Conservation (phyloP, 2,113 vertebrate genomes). For the Leucopsar rothschildi region DNA sequence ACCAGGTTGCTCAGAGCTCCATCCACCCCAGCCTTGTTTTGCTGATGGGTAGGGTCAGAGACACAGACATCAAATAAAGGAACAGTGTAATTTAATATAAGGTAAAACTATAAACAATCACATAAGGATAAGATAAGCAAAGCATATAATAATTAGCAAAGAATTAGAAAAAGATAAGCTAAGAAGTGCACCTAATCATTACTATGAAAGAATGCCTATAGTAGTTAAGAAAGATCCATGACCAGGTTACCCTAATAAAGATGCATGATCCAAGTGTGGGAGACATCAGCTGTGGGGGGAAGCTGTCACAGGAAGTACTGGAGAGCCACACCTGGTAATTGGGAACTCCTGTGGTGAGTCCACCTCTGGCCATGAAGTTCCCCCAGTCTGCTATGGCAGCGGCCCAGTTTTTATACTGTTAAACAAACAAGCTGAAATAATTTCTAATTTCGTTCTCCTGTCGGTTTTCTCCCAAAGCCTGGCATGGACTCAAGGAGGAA, state of each 20-base stretch:
- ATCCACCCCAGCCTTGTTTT: background rate
- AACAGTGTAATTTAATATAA: background rate
- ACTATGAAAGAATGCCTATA: fast-evolving
- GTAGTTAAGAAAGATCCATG: background rate
- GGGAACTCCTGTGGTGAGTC: background rate
- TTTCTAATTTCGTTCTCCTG: background rate
- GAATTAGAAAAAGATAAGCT: background rate
- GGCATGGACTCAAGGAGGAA: background rate
- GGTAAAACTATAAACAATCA: background rate
- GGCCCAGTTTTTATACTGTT: background rate
- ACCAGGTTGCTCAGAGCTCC: background rate
- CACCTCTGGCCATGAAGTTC: background rate
- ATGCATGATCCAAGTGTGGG: background rate
- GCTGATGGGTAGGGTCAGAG: background rate
- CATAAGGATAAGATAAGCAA: background rate
- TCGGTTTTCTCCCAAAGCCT: background rate
- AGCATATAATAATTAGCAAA: background rate
- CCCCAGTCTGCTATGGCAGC: background rate
- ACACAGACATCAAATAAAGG: background rate
- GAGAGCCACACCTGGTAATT: background rate
- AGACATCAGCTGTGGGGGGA: background rate
- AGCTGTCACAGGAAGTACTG: background rate
- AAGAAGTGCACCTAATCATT: background rate
- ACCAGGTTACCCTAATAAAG: background rate
- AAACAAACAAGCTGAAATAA: background rate